Conservation (phyloP, 2,888 invertebrate species). For the Drosophila maculinotata region DNA sequence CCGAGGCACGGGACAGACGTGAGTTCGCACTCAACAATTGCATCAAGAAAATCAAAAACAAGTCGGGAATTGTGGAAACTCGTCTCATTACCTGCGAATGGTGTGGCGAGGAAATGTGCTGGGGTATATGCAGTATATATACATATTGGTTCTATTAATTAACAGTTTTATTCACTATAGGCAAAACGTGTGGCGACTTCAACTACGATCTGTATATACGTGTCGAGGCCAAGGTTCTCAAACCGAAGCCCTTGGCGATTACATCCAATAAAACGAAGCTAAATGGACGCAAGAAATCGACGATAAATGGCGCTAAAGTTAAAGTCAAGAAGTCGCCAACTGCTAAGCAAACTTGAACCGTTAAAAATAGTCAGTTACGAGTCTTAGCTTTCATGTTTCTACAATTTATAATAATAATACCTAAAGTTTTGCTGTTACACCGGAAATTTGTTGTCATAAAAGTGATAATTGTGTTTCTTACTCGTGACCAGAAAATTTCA, state of each 20-base stretch:
- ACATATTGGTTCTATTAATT: not conserved
- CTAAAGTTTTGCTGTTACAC: too few relatives aligned
- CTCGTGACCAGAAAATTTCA: constrained; percentile 23
- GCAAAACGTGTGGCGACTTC: constrained; percentile 83
- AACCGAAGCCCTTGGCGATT: constrained; percentile 76
- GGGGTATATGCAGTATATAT: constrained; percentile 86
- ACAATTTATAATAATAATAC: too few relatives aligned
- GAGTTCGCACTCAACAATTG: constrained; percentile 88
- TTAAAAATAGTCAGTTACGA: not conserved
- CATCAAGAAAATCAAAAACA: constrained; percentile 92
- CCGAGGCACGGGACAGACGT: constrained; percentile 89
- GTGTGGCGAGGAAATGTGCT: constrained; percentile 95
- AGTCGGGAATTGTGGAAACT: constrained; percentile 92
- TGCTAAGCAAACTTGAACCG: constrained; percentile 33
- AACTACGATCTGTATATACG: constrained; percentile 85
- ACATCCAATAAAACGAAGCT: constrained; percentile 76
- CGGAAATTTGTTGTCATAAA: not conserved
- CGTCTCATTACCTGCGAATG: constrained; percentile 91
- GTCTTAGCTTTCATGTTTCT: not conserved
- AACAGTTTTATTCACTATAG: constrained; percentile 51
- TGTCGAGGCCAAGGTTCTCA: constrained; percentile 81
- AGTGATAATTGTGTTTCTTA: constrained; percentile 21
- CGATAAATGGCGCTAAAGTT: constrained; percentile 65
- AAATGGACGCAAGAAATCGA: constrained; percentile 80
- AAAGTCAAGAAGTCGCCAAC: constrained; percentile 77